Evolutionary conservation across 2,797 vertebrate genomes (phyloP).

Genomic region (Aldrovandia affinis): DNA sequence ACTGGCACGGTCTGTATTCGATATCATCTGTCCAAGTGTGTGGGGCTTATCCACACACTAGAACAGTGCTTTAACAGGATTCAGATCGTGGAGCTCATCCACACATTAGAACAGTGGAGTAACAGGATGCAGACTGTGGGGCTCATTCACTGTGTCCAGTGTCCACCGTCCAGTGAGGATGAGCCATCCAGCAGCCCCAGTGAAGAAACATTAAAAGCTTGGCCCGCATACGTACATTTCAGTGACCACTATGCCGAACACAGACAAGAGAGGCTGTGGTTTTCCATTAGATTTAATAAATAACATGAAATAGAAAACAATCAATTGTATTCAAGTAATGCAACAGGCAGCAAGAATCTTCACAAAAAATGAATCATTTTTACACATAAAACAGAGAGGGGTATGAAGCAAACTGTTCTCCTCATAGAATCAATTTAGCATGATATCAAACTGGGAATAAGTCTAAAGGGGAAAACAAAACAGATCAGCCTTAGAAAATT

Average conservation of each 20-base stretch:
- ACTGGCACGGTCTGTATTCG: too few species aligned
- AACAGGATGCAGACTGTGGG: too few species aligned
- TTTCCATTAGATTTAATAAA: slow-evolving; percentile 36
- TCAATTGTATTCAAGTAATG: slow-evolving; percentile 8
- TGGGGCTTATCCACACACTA: too few species aligned
- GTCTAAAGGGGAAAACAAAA: background rate
- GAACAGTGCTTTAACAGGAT: too few species aligned
- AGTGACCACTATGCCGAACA: background rate
- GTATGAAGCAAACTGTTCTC: background rate
- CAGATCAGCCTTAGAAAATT: background rate
- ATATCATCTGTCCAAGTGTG: too few species aligned
- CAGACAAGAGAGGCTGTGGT: background rate
- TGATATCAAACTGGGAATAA: background rate
- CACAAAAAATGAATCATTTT: background rate
- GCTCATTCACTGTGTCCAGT: too few species aligned
- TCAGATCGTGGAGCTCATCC: too few species aligned
- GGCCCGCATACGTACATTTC: background rate
- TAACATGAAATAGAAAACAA: slow-evolving; percentile 49
- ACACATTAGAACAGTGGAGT: too few species aligned
- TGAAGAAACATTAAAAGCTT: background rate
- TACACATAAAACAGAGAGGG: background rate
- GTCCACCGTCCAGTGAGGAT: too few species aligned
- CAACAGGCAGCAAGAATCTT: background rate
- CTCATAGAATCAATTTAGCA: slow-evolving; percentile 20
- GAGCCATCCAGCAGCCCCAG: background rate